A percentile compares a stretch with the other conserved stretches of the same genome.
These are phyloP conservation scores for Felis catus DNA, from an alignment of 2,113 vertebrate genomes.

Conservation along the genomic window F.catus_Fca126_mat1.0 CM031413.1:94551001-94551500, in stretches of 20 bases:
- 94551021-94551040: neutral
- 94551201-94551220: neutral
- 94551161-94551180: neutral
- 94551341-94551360: neutral
- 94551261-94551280: neutral
- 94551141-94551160: neutral
- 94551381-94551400: neutral
- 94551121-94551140: neutral
- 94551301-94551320: neutral
- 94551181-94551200: neutral
- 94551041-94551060: neutral
- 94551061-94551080: neutral
- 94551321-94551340: neutral
- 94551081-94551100: neutral
- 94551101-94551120: neutral
- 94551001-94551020: neutral
- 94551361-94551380: neutral
- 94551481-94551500: neutral
- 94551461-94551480: neutral
- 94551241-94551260: conserved; percentile 3
- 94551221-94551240: neutral
- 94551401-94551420: neutral
- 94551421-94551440: neutral
- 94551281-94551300: neutral
- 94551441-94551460: neutral